A percentile compares a stretch with the other conserved stretches of the same genome.
These are phyloP conservation scores for Oryzias celebensis DNA, from an alignment of 2,113 vertebrate genomes.

Conservation along the genomic window DNA sequence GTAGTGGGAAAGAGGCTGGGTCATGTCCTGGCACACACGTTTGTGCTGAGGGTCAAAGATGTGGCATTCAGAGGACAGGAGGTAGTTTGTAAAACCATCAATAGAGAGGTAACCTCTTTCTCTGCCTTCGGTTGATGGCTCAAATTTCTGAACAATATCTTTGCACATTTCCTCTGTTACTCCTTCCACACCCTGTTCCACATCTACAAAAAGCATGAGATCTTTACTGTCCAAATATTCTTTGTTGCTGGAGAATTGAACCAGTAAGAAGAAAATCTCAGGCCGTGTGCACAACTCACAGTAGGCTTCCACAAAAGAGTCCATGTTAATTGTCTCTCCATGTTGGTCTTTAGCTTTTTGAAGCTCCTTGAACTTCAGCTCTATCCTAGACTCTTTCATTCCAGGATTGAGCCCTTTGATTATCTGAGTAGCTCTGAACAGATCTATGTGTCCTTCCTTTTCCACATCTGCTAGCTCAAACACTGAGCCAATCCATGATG, in stretches of 20 bases:
- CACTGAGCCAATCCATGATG: conserved; percentile 87
- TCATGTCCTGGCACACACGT: conserved; percentile 91
- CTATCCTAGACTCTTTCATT: conserved; percentile 87
- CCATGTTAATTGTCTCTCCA: conserved; percentile 78
- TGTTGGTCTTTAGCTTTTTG: conserved; percentile 85
- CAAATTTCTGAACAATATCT: conserved; percentile 85
- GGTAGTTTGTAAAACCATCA: conserved; percentile 91
- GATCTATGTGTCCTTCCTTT: conserved; percentile 81
- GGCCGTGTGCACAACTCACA: conserved; percentile 91
- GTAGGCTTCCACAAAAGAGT: conserved; percentile 86
- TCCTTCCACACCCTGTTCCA: conserved; percentile 90
- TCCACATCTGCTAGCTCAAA: conserved; percentile 85
- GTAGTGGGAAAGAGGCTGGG: conserved; percentile 89
- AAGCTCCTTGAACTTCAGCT: conserved; percentile 91
- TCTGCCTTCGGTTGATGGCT: conserved; percentile 88
- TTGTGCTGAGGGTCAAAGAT: conserved; percentile 92
- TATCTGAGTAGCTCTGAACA: conserved; percentile 86
- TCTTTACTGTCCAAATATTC: conserved; percentile 90
- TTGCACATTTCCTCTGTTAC: conserved; percentile 87
- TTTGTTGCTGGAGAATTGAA: conserved; percentile 95
- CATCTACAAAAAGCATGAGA: conserved; percentile 88
- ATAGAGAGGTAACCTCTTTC: conserved; percentile 86
- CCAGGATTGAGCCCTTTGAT: conserved; percentile 89
- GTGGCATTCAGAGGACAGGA: conserved; percentile 90
- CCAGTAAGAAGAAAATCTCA: conserved; percentile 89